Evolutionary conservation across 2,113 vertebrate species (phyloP), one percentile per base, ranked within the genome.

Genomic region (Martes martes): DNA sequence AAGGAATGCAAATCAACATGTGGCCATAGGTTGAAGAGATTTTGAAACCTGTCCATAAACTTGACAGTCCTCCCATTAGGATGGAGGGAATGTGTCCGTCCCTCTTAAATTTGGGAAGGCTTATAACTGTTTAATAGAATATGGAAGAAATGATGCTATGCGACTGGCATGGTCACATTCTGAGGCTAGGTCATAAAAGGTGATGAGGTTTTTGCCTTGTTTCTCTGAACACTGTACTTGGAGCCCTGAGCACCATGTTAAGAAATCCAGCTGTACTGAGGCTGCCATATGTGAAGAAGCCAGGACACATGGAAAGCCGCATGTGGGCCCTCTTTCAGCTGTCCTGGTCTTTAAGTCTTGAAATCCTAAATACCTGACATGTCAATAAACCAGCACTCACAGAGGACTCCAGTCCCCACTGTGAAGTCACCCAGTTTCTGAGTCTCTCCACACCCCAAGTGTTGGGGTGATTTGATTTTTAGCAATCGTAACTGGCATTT

Each of bases 131-230:
- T 82, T 90, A 87, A 76, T 1, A 74, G 16, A 76, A 50, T 18
- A 50, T 33, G 21, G 52, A 74, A 92, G 50, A 78, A 86, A 97
- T 86, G 84, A 91, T 91, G 80, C 63, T 95, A 4, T 14, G 23
- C 76, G 80, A 91, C 78, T 67, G 26, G 42, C 26, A 78, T 10
- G 42, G 42, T 78, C 74, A 78, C 42, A 47, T 47, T 96, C 28
- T 6, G 10, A 85, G 33, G 31, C 50, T 81, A 97, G 71, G 96
- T 94, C 84, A 91, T 31, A 97, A 87, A 95, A 79, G 71, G 78
- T 5, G n/a, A 24, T 88, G 90, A 74, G 28, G 57, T 83, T 31
- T 90, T 78, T 45, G 52, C 59, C 55, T 87, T 80, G 80, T 89
- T 84, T 94, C 39, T 78, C 45, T 3, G 74, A 92, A 97, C 26